Conservation (phyloP, 2,797 vertebrate species). For the Malurus splendens region DNA sequence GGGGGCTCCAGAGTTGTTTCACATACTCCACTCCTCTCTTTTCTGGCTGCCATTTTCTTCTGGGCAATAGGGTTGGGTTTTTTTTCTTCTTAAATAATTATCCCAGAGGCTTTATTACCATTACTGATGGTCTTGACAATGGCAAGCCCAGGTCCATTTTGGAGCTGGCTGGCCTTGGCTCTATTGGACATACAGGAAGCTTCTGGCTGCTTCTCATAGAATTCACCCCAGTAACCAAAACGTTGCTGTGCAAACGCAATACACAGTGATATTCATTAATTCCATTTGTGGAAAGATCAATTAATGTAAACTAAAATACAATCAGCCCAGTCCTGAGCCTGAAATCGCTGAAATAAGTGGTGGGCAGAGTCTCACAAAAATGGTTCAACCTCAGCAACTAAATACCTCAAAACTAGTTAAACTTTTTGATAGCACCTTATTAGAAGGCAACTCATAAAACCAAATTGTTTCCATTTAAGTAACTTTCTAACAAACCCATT, state of each 20-base stretch:
- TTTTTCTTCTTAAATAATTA: not conserved
- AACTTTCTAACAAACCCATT: not conserved
- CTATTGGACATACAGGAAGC: no score
- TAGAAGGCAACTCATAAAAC: not conserved
- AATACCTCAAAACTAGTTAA: not conserved
- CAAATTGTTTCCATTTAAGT: not conserved
- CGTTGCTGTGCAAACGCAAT: not conserved
- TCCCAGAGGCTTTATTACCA: not conserved
- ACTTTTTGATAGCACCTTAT: not conserved
- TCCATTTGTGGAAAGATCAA: not conserved
- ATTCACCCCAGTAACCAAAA: not conserved
- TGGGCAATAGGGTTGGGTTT: not conserved
- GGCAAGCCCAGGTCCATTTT: no score
- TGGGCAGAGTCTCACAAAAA: not conserved
- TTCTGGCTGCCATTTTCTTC: not conserved
- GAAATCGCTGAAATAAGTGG: not conserved
- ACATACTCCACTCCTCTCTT: not conserved
- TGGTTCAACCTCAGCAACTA: not conserved
- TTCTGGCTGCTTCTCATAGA: not conserved
- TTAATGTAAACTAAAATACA: not conserved
- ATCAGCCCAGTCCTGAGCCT: not conserved
- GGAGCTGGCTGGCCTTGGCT: not conserved
- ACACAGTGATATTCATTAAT: not conserved
- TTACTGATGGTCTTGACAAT: not conserved
- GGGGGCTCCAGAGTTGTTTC: not conserved